Conservation (phyloP, 2,888 invertebrate genomes). For the Eledone cirrhosa region DNA sequence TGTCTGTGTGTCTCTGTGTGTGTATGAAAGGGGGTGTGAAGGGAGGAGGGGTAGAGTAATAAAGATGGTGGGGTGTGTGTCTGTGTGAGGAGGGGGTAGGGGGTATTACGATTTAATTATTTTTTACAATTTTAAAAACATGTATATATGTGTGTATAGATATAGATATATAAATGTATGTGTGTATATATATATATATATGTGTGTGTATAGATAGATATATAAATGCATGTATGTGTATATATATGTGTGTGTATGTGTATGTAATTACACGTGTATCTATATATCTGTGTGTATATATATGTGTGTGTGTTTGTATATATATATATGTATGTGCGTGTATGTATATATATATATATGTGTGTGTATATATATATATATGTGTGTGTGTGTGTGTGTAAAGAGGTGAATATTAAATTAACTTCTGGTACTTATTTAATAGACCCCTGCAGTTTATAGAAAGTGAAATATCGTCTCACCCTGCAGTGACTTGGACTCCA, state of each 20-base stretch:
- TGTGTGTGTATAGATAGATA: neutral
- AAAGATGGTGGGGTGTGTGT: neutral
- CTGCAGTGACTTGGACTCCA: too few species aligned
- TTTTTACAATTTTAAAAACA: neutral
- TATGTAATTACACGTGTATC: neutral
- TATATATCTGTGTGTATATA: neutral
- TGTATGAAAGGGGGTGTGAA: neutral
- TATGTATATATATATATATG: neutral
- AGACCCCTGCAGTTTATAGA: too few species aligned
- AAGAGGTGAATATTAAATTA: neutral
- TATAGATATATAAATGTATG: neutral
- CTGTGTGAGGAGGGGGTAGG: neutral
- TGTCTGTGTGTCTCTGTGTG: neutral
- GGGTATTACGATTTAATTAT: neutral
- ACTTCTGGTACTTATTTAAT: too few species aligned
- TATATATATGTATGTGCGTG: neutral
- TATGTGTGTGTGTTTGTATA: neutral
- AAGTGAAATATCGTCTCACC: too few species aligned
- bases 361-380: neutral
- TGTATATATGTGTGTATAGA: slow-evolving; percentile 1
- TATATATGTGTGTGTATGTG: neutral
- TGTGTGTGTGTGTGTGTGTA: neutral
- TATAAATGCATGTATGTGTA: neutral
- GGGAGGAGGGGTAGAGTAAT: neutral
- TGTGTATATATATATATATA: neutral